Percentiles rank a stretch among this genome's conserved stretches.
phyloP scores from a whole-genome alignment of 2,888 invertebrate species.

The Ecliptopera silaceata region DNA sequence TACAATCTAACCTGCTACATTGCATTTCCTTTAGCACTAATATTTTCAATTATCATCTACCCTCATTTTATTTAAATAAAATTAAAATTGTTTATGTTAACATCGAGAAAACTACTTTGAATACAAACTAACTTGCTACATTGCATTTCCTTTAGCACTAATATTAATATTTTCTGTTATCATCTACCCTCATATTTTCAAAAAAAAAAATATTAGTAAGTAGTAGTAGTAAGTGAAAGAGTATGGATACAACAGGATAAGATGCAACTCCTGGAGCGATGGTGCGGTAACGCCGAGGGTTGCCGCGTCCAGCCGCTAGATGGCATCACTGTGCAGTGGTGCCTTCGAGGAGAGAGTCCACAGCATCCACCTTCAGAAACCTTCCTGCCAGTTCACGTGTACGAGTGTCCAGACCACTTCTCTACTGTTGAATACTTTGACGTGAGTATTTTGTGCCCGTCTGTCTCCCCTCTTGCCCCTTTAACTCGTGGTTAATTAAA shows the following conservation, averaged over 20 bases:
- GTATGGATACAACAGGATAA: constrained; percentile 81
- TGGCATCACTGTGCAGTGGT: constrained; percentile 87
- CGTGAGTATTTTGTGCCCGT: too few relatives aligned
- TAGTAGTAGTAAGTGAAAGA: too few relatives aligned
- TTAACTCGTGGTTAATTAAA: too few relatives aligned
- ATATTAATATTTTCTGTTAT: neutral
- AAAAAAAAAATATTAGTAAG: neutral
- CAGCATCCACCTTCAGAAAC: constrained; percentile 81
- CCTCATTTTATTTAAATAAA: too few relatives aligned
- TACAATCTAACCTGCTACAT: too few relatives aligned
- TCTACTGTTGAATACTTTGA: constrained; percentile 93
- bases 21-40: too few relatives aligned
- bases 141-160: neutral
- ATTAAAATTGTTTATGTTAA: too few relatives aligned
- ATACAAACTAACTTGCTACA: too few relatives aligned
- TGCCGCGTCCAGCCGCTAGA: constrained; percentile 76
- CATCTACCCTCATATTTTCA: neutral
- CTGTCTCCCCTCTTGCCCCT: too few relatives aligned
- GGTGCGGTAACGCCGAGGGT: constrained; percentile 73
- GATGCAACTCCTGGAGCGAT: constrained; percentile 85
- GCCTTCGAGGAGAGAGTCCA: constrained; percentile 84
- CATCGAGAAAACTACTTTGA: too few relatives aligned
- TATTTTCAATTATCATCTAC: too few relatives aligned
- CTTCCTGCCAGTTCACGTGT: constrained; percentile 88
- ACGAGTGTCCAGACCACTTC: constrained; percentile 92